Base-by-base conservation (phyloP, 1,140 invertebrate species). In the Acyrthosiphon pisum region DNA sequence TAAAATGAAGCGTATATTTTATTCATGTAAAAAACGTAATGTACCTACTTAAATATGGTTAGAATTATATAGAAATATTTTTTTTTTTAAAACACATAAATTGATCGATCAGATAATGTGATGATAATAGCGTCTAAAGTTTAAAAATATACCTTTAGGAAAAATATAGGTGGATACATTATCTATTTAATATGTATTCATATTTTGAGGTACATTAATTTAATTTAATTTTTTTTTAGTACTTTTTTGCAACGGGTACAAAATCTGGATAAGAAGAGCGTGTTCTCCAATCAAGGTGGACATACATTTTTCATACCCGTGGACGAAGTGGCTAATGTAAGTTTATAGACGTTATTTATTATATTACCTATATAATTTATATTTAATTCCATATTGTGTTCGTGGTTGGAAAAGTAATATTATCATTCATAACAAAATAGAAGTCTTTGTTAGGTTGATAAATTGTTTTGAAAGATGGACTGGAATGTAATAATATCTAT, bases 231-330 rank as follows among this genome's bases (percentile, higher is more conserved):
- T 94, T 94, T 94, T 95, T 95, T 41, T 94, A 97, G 97, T 94
- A 96, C 96, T 86, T 98, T 98, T 95, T 96, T 97, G 56, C 96
- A 97, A 94, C 96, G 97, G 95, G 97, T 98, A 90, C 95, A 96
- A 94, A 94, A 96, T 93, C 96, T 96, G 46, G 96, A 96, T 87
- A 98, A 98, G 95, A 96, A 97, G 94, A 96, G 97, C 50, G 96
- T 98, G 60, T 98, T 97, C 95, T 96, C 96, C 94, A 96, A 96
- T 41, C 97, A 97, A 94, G 98, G 98, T 83, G 96, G 96, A 94
- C 97, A 97, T 95, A 98, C 98, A 11, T 99, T 98, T 95, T 98
- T 98, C 95, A 97, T 99, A 94, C 98, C 98, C 20, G 96, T 98
- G n/a, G 98, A 98, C 95, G 97, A 98, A 95, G 97, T 97, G 76